Percentiles rank a stretch among this genome's conserved stretches.
Conservation (phyloP, 35 echinoderm and acorn worm species). For the Apostichopus californicus region DNA sequence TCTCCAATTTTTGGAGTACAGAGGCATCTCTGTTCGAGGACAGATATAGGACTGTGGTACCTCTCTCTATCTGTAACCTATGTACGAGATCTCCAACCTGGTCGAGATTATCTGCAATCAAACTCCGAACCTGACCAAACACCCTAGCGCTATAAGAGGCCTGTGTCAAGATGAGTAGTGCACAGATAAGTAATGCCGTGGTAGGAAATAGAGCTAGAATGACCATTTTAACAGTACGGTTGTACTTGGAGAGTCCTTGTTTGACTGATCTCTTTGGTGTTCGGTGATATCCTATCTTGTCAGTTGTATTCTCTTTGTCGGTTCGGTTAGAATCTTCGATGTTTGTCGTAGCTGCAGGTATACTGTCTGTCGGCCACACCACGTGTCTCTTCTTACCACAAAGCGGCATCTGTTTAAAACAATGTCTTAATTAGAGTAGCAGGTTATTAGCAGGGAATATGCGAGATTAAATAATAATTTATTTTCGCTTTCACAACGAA, state of each 20-base stretch:
- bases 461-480: too few relatives aligned
- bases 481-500: too few relatives aligned
- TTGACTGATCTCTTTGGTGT: not conserved
- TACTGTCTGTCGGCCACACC: not conserved
- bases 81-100: conserved; percentile 60
- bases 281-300: not conserved
- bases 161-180: not conserved
- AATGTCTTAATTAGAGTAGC: too few relatives aligned
- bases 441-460: too few relatives aligned
- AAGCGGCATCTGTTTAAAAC: not conserved
- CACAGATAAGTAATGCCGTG: conserved; percentile 9
- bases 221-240: conserved; percentile 23
- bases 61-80: conserved; percentile 66
- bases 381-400: not conserved
- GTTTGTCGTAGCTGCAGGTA: not conserved
- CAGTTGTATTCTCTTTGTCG: not conserved
- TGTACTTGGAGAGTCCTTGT: not conserved
- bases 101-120: conserved; percentile 37
- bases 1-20: conserved; percentile 10
- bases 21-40: not conserved
- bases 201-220: conserved; percentile 36
- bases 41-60: conserved; percentile 50
- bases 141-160: not conserved
- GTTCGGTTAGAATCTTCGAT: not conserved
- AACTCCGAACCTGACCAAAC: not conserved